Conservation (phyloP, 2,113 vertebrate genomes). For the Paraplagusia blochii region DNA sequence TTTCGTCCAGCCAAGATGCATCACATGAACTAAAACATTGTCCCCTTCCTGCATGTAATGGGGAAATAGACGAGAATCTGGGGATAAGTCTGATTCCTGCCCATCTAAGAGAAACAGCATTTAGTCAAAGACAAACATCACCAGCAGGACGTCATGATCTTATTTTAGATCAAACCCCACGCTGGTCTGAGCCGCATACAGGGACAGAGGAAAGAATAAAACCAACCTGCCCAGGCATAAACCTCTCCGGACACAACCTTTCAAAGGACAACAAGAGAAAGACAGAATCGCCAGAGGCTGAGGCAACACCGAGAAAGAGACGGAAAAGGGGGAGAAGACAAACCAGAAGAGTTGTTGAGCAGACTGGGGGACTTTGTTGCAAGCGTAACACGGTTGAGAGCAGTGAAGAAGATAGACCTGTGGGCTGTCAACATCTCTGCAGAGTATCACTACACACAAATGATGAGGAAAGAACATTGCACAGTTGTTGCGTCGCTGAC, state of each 20-base stretch:
- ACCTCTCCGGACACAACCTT: background rate
- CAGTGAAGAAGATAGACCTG: constrained; percentile 3
- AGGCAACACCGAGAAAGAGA: constrained; percentile 30
- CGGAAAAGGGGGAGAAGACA: constrained; percentile 41
- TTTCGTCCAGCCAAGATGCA: constrained; percentile 28
- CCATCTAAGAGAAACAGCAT: constrained; percentile 34
- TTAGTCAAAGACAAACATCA: constrained; percentile 50
- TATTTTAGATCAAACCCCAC: constrained; percentile 10
- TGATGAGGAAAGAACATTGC: background rate
- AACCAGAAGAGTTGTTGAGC: background rate
- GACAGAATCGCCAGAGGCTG: background rate
- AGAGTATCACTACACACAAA: background rate
- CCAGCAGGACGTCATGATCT: constrained; percentile 37
- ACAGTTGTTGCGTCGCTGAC: constrained; percentile 3
- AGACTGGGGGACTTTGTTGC: too few species aligned
- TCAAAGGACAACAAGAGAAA: constrained; percentile 41
- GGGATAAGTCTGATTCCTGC: constrained; percentile 54
- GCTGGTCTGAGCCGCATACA: constrained; percentile 30
- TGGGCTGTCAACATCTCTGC: background rate
- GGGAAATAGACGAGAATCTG: constrained; percentile 39
- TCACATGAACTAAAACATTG: constrained; percentile 22
- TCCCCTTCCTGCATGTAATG: constrained; percentile 20
- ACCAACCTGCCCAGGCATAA: constrained; percentile 4
- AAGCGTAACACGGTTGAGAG: background rate
- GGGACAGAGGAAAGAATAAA: constrained; percentile 6